These are phyloP conservation scores for Heteromurus nitidus DNA, from an alignment of 2,888 invertebrate genomes.

Conservation along the genomic window DNA sequence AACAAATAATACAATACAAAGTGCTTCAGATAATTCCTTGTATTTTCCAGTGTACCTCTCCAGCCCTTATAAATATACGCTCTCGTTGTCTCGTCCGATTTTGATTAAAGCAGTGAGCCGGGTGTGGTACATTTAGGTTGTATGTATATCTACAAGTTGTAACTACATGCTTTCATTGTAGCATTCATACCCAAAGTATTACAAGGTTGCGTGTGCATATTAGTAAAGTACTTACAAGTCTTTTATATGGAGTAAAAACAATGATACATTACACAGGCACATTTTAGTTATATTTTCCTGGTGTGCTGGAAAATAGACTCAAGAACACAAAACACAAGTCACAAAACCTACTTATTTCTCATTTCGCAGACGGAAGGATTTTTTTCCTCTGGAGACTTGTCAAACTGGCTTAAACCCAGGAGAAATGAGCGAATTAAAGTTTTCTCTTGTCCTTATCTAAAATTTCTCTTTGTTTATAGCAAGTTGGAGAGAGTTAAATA, in stretches of 20 bases:
- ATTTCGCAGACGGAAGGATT: conserved; percentile 26
- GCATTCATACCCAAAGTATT: too few species aligned
- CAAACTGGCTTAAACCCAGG: conserved; percentile 41
- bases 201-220: too few species aligned
- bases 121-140: too few species aligned
- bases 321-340: background rate
- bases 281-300: background rate
- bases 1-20: conserved; percentile 49
- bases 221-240: too few species aligned
- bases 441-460: conserved; percentile 51
- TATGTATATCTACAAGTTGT: too few species aligned
- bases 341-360: conserved; percentile 15
- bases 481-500: background rate
- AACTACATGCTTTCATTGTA: too few species aligned
- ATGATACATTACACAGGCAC: background rate
- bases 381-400: conserved; percentile 51
- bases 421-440: conserved; percentile 55
- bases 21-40: conserved; percentile 35
- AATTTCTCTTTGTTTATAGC: background rate
- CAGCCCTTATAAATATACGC: too few species aligned
- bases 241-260: too few species aligned
- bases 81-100: conserved; percentile 33
- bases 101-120: conserved; percentile 53
- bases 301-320: background rate
- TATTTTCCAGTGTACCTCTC: conserved; percentile 3